Percentiles rank a stretch among this genome's conserved stretches.
These are phyloP conservation scores for Oikopleura dioica DNA, from an alignment of 23 tunicate species.

Conservation along the genomic window DNA sequence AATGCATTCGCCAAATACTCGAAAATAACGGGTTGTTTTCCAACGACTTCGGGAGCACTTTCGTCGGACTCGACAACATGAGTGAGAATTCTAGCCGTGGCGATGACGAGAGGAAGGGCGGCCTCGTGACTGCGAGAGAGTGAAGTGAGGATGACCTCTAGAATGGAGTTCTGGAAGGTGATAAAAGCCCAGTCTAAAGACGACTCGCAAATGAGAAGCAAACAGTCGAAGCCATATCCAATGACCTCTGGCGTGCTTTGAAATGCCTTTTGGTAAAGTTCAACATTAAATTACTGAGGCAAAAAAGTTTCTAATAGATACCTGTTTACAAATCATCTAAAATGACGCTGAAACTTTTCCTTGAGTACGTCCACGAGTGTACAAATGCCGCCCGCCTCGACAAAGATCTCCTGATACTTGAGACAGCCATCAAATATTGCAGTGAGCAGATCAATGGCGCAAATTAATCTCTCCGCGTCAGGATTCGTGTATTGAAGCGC, in stretches of 20 bases:
- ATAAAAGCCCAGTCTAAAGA: not conserved
- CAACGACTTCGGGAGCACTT: not conserved
- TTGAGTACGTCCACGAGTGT: not conserved
- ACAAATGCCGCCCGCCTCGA: not conserved
- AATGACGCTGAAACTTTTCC: not conserved
- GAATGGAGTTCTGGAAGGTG: not conserved
- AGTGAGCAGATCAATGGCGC: not conserved
- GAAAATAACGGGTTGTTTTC: not conserved
- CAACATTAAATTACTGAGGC: too few species aligned
- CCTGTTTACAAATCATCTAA: not conserved
- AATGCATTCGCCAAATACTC: not conserved
- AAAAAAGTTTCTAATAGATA: too few species aligned
- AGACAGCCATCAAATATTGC: not conserved
- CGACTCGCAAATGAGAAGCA: not conserved
- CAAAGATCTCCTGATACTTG: not conserved
- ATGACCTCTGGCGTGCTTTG: too few species aligned
- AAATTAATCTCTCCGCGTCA: not conserved
- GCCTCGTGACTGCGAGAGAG: not conserved
- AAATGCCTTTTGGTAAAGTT: too few species aligned
- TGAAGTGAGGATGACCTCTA: not conserved
- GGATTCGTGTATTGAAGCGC: not conserved
- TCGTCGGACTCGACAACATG: not conserved
- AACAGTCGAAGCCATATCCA: conserved; percentile 13
- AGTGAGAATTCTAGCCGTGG: not conserved
- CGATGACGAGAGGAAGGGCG: not conserved